Evolutionary conservation across 2,797 vertebrate species (phyloP), one percentile per base, ranked within the genome.

Genomic region (Macroramphosus scolopax): DNA sequence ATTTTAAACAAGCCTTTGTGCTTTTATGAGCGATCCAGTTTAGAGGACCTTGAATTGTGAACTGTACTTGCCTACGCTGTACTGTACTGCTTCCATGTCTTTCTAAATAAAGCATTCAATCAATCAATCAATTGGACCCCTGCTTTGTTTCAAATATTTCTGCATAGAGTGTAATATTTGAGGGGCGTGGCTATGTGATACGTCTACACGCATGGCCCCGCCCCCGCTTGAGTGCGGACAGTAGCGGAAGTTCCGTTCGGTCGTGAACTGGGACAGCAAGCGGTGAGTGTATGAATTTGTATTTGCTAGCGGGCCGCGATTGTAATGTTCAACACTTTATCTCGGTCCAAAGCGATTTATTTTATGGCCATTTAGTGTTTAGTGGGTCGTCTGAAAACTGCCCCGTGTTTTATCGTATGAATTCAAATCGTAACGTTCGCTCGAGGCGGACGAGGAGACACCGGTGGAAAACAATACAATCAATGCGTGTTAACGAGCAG

Each of bases 191-290:
- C 6, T 17, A 24, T 10, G 8, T 0, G 4, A 1, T 78, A 81
- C 78, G 51, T 78, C 63, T 15, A 11, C 0, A 6, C 17, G 40
- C 1, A 1, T 45, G 14, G 7, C 40, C 55, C 77, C 85, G 73
- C 83, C 89, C 75, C 72, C 63, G 67, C 56, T 17, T 38, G 43
- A 68, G 60, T 58, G 50, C 48, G 25, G 76, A 57, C 64, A 82
- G 76, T 71, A 86, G 74, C 87, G 89, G 90, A 91, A 91, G 87
- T 90, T 87, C 84, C 84, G 88, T 74, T 84, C 51, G 51, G 57
- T 74, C 46, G 82, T 82, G 86, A 89, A 84, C 84, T 84, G 85
- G 84, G 84, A 88, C 82, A 87, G 87, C 84, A 63, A 88, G 75
- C 78, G 90, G 89, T 91, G 82, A 91, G 91, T 90, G 81, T 57